Evolutionary conservation across 1,140 invertebrate genomes (phyloP).

Genomic region (Drosophila orosa): DNA sequence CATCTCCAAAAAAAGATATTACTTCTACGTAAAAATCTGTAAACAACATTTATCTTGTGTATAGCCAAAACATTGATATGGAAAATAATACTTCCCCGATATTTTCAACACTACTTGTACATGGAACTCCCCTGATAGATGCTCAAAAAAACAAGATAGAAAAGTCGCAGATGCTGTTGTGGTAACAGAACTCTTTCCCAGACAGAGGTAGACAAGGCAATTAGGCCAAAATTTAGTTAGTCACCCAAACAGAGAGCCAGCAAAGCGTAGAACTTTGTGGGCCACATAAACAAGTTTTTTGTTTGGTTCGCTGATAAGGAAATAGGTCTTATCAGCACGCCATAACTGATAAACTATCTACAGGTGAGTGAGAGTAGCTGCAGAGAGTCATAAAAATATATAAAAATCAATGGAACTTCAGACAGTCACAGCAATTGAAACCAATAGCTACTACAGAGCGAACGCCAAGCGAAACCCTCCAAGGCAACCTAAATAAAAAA

Average conservation of each 20-base stretch:
- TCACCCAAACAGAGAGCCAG: slow-evolving; percentile 24
- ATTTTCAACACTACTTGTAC: slow-evolving; percentile 30
- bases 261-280: slow-evolving; percentile 47
- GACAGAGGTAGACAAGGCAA: slow-evolving; percentile 32
- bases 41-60: slow-evolving; percentile 39
- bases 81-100: slow-evolving; percentile 53
- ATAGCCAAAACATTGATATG: slow-evolving; percentile 8
- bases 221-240: slow-evolving; percentile 39
- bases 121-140: slow-evolving; percentile 20
- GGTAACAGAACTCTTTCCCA: slow-evolving; percentile 3
- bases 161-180: slow-evolving; percentile 41
- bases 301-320: slow-evolving; percentile 42
- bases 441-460: slow-evolving; percentile 55
- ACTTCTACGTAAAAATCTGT: background rate
- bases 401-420: slow-evolving; percentile 68
- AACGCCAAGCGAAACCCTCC: slow-evolving; percentile 41
- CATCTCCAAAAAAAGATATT: slow-evolving; percentile 24
- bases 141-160: slow-evolving; percentile 66
- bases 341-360: slow-evolving; percentile 50
- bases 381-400: slow-evolving; percentile 57
- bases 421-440: slow-evolving; percentile 72
- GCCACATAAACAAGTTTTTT: slow-evolving; percentile 50
- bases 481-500: slow-evolving; percentile 10
- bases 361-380: slow-evolving; percentile 32
- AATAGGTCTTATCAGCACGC: slow-evolving; percentile 37